phyloP scores from a whole-genome alignment of 2,113 vertebrate species.

The Labrus mixtus region DNA sequence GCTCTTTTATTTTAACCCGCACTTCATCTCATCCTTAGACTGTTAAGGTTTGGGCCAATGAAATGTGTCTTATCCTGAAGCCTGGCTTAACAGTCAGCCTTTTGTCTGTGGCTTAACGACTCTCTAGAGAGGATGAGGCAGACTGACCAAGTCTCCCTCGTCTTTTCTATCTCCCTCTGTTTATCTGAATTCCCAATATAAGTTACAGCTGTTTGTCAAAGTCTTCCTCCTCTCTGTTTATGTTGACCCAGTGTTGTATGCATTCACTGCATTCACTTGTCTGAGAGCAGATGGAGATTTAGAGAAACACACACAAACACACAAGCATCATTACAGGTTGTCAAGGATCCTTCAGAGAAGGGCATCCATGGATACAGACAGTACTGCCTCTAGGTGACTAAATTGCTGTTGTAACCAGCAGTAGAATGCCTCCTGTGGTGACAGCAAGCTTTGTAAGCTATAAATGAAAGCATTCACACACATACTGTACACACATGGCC shows the following conservation, averaged over 20 bases:
- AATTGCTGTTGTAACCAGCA: conserved; percentile 16
- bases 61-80: conserved; percentile 52
- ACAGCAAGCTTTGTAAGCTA: conserved; percentile 6
- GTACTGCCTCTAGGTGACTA: conserved; percentile 41
- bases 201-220: conserved; percentile 13
- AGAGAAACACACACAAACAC: neutral
- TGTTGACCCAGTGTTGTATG: conserved; percentile 5
- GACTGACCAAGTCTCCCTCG: conserved; percentile 29
- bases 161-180: conserved; percentile 5
- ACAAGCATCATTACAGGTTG: conserved; percentile 1
- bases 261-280: conserved; percentile 8
- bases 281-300: neutral
- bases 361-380: conserved; percentile 23
- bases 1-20: conserved; percentile 28
- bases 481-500: conserved; percentile 43
- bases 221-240: conserved; percentile 1
- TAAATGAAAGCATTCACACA: conserved; percentile 44
- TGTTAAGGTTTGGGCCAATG: conserved; percentile 41
- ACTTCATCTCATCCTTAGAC: conserved; percentile 26
- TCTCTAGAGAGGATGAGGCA: conserved; percentile 57
- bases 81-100: conserved; percentile 65
- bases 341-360: conserved; percentile 32
- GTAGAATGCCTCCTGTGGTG: neutral
- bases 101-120: conserved; percentile 70
- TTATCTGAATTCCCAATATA: conserved; percentile 11